Percentiles rank a stretch among this genome's conserved stretches.
Evolutionary conservation across 2,113 vertebrate genomes (phyloP).

Genomic region (Gadus macrocephalus): DNA sequence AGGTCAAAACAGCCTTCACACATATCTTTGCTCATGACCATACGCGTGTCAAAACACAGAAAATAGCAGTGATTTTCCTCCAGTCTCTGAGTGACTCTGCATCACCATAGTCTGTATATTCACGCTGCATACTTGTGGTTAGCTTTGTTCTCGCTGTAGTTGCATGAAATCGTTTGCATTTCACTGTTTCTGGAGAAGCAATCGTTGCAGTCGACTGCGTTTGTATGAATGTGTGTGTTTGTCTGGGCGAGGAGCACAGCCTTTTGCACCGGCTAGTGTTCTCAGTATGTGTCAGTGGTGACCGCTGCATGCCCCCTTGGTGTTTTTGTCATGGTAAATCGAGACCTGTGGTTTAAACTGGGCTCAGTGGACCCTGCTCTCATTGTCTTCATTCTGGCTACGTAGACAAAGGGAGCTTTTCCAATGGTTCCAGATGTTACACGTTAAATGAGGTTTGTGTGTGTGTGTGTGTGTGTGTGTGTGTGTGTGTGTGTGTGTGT

Average conservation of each 20-base stretch:
- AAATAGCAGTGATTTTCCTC: neutral
- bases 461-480: neutral
- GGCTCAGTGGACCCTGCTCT: constrained; percentile 34
- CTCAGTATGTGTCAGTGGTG: constrained; percentile 35
- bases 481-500: neutral
- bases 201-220: neutral
- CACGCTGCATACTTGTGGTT: constrained; percentile 51
- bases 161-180: neutral
- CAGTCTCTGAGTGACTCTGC: constrained; percentile 32
- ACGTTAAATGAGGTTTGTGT: constrained; percentile 9
- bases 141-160: constrained; percentile 21
- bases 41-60: no score
- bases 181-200: neutral
- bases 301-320: constrained; percentile 46
- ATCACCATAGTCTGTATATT: constrained; percentile 13
- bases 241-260: constrained; percentile 5
- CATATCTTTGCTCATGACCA: no score
- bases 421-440: constrained; percentile 47
- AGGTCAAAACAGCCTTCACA: no score
- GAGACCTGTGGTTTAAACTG: constrained; percentile 39
- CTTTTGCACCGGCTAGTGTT: constrained; percentile 21
- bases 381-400: constrained; percentile 40
- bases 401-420: constrained; percentile 39
- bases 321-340: constrained; percentile 63
- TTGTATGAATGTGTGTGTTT: constrained; percentile 18